Conservation (phyloP, 2,113 vertebrate genomes). For the Ariopsis seemanni region DNA sequence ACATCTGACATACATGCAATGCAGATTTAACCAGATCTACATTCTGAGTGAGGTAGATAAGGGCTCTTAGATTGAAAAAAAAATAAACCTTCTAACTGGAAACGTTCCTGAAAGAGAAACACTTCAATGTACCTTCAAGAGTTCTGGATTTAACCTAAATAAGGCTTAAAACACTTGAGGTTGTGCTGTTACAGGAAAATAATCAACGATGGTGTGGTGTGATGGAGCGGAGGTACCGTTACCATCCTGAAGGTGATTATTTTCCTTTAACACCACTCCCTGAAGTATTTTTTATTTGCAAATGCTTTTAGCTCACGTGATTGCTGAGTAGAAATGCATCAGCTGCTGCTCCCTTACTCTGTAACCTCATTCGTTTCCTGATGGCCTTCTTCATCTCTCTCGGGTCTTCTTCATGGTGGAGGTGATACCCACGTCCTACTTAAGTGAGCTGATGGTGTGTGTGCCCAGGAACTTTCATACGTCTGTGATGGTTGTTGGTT, state of each 20-base stretch:
- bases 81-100: not conserved
- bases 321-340: not conserved
- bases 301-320: too few relatives aligned
- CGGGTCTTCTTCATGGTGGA: not conserved
- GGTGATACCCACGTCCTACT: not conserved
- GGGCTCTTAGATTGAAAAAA: not conserved
- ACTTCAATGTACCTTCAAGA: not conserved
- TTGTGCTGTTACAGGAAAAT: not conserved
- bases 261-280: not conserved
- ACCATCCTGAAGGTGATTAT: not conserved
- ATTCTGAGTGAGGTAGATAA: not conserved
- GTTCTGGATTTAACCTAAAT: not conserved
- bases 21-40: not conserved
- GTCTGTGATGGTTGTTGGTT: not conserved
- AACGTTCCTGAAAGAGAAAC: not conserved
- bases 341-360: not conserved
- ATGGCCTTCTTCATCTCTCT: not conserved
- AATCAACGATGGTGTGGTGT: not conserved
- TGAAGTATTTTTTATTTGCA: not conserved
- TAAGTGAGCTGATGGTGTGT: not conserved
- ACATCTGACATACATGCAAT: not conserved
- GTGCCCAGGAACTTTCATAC: not conserved
- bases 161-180: not conserved
- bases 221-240: not conserved
- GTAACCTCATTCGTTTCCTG: not conserved